phyloP scores from a whole-genome alignment of 1,140 invertebrate genomes.

The Drosophila chauvacae region DNA sequence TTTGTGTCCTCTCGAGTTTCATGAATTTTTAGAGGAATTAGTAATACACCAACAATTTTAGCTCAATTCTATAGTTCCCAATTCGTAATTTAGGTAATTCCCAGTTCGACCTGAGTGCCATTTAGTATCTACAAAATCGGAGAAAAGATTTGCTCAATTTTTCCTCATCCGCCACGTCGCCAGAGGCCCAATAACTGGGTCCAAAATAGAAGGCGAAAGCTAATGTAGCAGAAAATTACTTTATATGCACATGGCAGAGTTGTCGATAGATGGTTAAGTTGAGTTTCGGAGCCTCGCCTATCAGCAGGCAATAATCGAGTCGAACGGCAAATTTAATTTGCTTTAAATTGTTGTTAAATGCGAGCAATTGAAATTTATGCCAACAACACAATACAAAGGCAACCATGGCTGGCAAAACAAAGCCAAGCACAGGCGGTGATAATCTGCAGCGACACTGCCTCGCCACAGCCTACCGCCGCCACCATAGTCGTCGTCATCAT shows the following conservation, averaged over 20 bases:
- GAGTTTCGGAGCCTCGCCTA: constrained; percentile 56
- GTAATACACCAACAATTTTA: neutral
- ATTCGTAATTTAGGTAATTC: constrained; percentile 26
- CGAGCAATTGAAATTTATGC: constrained; percentile 82
- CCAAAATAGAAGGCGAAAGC: constrained; percentile 56
- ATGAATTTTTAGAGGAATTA: neutral
- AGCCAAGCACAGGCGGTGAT: constrained; percentile 63
- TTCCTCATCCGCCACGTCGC: constrained; percentile 2
- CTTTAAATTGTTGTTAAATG: constrained; percentile 82
- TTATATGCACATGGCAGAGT: constrained; percentile 78
- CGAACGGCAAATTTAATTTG: constrained; percentile 73
- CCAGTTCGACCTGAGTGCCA: constrained; percentile 18
- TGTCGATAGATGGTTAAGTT: constrained; percentile 66
- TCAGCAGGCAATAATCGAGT: constrained; percentile 74
- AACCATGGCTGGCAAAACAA: constrained; percentile 36
- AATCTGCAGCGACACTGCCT: constrained; percentile 53
- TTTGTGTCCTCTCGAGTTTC: too few species aligned
- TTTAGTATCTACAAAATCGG: neutral
- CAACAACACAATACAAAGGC: constrained; percentile 53
- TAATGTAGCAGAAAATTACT: constrained; percentile 82
- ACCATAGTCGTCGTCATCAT: constrained; percentile 54
- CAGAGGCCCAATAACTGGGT: constrained; percentile 19
- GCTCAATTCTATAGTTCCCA: too few species aligned
- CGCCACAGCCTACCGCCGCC: constrained; percentile 14
- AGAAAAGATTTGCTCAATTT: constrained; percentile 39